Evolutionary conservation across 2,797 vertebrate species (phyloP).

Genomic region (Rhynchonycteris naso): DNA sequence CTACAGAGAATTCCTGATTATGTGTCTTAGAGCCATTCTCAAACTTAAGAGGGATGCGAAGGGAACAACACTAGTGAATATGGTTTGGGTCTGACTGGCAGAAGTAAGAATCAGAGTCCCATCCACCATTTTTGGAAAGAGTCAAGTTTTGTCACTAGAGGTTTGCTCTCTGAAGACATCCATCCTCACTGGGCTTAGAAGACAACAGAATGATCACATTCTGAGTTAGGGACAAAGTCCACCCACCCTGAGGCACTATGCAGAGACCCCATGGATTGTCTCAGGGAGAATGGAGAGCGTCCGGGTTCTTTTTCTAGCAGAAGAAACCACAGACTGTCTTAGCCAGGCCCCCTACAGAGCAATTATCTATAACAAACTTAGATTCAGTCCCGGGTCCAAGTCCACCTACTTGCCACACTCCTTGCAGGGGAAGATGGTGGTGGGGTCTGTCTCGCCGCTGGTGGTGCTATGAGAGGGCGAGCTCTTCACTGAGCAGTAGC

Average conservation of each 20-base stretch:
- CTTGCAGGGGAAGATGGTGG: slow-evolving; percentile 91
- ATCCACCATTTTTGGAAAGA: not conserved
- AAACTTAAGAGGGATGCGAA: not conserved
- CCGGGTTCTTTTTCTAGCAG: not conserved
- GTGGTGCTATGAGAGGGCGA: slow-evolving; percentile 91
- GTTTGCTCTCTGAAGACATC: not conserved
- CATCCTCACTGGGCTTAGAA: not conserved
- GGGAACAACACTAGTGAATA: not conserved
- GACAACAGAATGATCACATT: not conserved
- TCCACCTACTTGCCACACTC: slow-evolving; percentile 91
- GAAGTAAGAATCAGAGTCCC: not conserved
- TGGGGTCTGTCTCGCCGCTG: slow-evolving; percentile 90
- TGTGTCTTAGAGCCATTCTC: not conserved
- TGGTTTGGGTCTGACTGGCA: not conserved
- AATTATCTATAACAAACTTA: not conserved
- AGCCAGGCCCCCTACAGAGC: not conserved
- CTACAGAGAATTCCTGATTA: not conserved
- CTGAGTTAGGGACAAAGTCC: not conserved
- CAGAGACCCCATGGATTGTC: not conserved
- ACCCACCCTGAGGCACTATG: not conserved
- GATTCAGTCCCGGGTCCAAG: not conserved
- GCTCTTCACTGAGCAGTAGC: slow-evolving; percentile 89
- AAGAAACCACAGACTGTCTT: not conserved
- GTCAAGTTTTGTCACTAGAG: not conserved
- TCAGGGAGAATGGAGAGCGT: not conserved